Evolutionary conservation across 1,140 invertebrate genomes (phyloP).

Genomic region (Latrodectus geometricus): DNA sequence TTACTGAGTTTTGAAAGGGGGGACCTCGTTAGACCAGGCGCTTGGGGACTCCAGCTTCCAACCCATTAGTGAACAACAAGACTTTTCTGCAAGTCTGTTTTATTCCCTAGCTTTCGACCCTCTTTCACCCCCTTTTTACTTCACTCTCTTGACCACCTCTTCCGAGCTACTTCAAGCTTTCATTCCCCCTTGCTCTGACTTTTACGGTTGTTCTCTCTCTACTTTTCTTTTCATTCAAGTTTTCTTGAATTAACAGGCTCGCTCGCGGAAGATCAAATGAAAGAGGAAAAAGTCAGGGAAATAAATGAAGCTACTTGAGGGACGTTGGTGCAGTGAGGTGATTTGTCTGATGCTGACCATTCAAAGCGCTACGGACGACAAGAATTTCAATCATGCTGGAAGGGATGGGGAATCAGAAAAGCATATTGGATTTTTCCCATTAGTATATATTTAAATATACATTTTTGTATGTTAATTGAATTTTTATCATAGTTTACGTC

Average conservation of each 20-base stretch:
- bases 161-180: background rate
- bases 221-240: background rate
- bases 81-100: constrained; percentile 57
- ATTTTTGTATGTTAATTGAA: too few species aligned
- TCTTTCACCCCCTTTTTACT: background rate
- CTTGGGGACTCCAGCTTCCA: constrained; percentile 31
- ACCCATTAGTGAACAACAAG: constrained; percentile 56
- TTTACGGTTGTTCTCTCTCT: background rate
- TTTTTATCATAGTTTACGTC: too few species aligned
- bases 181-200: background rate
- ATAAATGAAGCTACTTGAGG: background rate
- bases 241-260: constrained; percentile 10
- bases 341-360: background rate
- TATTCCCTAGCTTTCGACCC: background rate
- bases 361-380: background rate
- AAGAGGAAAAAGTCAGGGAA: background rate
- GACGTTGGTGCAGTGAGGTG: background rate
- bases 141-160: background rate
- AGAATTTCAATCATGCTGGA: background rate
- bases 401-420: too few species aligned
- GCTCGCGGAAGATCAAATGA: background rate
- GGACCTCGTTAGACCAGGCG: constrained; percentile 45
- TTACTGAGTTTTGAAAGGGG: constrained; percentile 2
- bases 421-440: too few species aligned
- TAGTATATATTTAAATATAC: too few species aligned